phyloP scores from a whole-genome alignment of 2,113 vertebrate species.

The Alligator sinensis region DNA sequence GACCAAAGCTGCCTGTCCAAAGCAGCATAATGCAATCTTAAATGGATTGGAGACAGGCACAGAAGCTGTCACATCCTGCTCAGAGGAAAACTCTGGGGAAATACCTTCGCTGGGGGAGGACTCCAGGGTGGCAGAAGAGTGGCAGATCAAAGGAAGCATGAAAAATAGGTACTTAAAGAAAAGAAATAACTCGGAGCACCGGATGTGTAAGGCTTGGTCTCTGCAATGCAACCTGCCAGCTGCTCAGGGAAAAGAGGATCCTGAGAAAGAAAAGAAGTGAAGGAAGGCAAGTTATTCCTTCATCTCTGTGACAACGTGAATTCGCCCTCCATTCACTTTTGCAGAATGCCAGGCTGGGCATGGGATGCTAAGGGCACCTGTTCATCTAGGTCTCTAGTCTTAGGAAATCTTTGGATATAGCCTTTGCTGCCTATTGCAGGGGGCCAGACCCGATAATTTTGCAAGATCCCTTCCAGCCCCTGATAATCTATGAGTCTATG shows the following conservation, averaged over 20 bases:
- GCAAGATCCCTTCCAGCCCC: no score
- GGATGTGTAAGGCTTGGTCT: not conserved
- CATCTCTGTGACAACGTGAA: not conserved
- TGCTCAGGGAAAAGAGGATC: not conserved
- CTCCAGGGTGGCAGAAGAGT: not conserved
- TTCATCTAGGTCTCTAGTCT: not conserved
- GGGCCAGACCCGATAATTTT: no score
- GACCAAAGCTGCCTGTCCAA: not conserved
- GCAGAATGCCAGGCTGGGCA: not conserved
- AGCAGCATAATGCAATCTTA: not conserved
- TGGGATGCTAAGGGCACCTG: not conserved
- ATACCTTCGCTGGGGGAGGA: not conserved
- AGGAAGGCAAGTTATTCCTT: not conserved
- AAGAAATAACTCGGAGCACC: no score
- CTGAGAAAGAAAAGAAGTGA: rapidly evolving
- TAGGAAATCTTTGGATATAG: not conserved
- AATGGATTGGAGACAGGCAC: no score
- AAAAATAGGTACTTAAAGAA: no score
- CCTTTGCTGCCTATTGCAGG: not conserved
- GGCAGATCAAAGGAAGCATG: not conserved
- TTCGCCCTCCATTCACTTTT: not conserved
- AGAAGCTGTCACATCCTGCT: not conserved
- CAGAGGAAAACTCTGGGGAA: rapidly evolving
- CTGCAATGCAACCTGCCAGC: not conserved
- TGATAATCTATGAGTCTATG: no score